Percentiles rank a stretch among this genome's conserved stretches.
These are phyloP conservation scores for Herpetotheres cachinnans DNA, from an alignment of 2,113 vertebrate genomes.

Conservation along the genomic window DNA sequence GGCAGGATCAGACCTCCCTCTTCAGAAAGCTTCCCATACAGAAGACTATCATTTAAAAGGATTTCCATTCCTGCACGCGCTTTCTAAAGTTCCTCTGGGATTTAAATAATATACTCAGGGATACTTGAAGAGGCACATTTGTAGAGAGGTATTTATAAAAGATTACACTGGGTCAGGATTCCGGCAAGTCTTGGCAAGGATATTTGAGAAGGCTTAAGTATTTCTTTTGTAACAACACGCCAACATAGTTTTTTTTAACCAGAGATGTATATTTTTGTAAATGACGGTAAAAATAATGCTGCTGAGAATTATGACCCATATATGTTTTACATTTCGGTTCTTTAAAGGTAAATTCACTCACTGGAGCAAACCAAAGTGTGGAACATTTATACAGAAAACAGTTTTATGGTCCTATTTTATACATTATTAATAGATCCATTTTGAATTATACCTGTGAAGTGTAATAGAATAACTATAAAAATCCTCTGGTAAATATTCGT, in stretches of 20 bases:
- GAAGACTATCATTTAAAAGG: background rate
- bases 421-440: slow-evolving; percentile 6
- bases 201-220: background rate
- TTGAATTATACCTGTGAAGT: slow-evolving; percentile 6
- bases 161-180: background rate
- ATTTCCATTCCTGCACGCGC: background rate
- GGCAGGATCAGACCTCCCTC: background rate
- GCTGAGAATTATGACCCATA: background rate
- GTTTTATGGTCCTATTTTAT: background rate
- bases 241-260: background rate
- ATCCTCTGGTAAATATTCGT: background rate
- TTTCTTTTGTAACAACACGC: background rate
- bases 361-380: background rate
- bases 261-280: background rate
- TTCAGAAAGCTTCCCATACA: background rate
- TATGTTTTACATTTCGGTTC: background rate
- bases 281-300: background rate
- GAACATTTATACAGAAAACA: background rate
- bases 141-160: background rate
- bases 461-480: slow-evolving; percentile 6
- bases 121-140: background rate
- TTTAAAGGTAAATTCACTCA: slow-evolving; percentile 7
- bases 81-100: background rate
- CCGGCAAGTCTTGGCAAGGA: background rate
- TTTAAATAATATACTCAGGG: slow-evolving; percentile 21